A percentile compares a stretch with the other conserved stretches of the same genome.
These are phyloP conservation scores for Hestina assimilis DNA, from an alignment of 1,140 invertebrate species.

Conservation along the genomic window DNA sequence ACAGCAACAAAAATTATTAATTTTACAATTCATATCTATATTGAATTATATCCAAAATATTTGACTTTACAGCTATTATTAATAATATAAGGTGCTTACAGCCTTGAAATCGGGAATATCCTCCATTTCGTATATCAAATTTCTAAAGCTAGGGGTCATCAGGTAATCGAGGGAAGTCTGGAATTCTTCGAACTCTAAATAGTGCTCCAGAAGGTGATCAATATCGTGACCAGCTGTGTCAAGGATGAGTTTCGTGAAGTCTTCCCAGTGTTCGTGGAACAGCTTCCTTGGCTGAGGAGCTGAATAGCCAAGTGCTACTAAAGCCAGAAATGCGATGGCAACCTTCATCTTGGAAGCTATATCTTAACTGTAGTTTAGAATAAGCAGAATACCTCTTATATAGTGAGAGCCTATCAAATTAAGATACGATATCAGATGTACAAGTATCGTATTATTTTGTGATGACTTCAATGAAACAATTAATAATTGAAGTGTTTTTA, in stretches of 20 bases:
- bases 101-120: slow-evolving; percentile 59
- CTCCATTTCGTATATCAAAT: slow-evolving; percentile 59
- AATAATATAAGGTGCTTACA: slow-evolving; percentile 39
- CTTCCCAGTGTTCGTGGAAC: slow-evolving; percentile 64
- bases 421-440: slow-evolving; percentile 4
- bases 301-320: slow-evolving; percentile 38
- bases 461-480: not conserved
- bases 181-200: slow-evolving; percentile 61
- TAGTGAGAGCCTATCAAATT: slow-evolving; percentile 11
- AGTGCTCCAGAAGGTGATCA: slow-evolving; percentile 34
- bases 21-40: too few relatives aligned
- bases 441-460: not conserved
- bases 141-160: slow-evolving; percentile 39
- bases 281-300: slow-evolving; percentile 57
- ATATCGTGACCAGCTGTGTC: slow-evolving; percentile 44
- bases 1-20: too few relatives aligned
- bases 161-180: slow-evolving; percentile 37
- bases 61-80: not conserved
- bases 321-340: slow-evolving; percentile 39
- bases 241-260: slow-evolving; percentile 51
- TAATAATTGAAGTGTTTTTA: too few relatives aligned
- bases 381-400: slow-evolving; percentile 3
- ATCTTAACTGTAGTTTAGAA: not conserved
- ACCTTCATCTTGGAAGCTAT: slow-evolving; percentile 53
- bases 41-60: not conserved